Percentiles rank a stretch among this genome's conserved stretches.
Evolutionary conservation across 2,797 vertebrate species (phyloP).

Genomic region (Euphonia xanthogaster): DNA sequence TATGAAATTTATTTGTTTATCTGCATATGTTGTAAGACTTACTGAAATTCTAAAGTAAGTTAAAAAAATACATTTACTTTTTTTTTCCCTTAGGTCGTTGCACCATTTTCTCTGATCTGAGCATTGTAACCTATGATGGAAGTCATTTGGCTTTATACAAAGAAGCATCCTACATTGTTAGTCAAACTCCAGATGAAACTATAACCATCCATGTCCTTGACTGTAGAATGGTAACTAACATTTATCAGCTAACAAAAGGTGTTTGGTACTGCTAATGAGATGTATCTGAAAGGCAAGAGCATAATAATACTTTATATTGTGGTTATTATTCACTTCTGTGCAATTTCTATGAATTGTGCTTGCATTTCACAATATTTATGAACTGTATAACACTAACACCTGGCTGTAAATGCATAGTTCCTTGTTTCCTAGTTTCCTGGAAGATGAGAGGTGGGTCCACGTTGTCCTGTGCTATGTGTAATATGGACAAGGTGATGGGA

Average conservation of each 20-base stretch:
- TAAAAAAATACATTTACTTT: neutral
- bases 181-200: conserved; percentile 85
- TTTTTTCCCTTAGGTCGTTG: conserved; percentile 83
- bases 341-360: neutral
- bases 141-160: conserved; percentile 88
- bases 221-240: conserved; percentile 82
- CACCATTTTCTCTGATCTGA: conserved; percentile 92
- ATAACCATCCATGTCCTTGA: conserved; percentile 85
- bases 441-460: neutral
- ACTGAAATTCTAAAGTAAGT: neutral
- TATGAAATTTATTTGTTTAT: neutral
- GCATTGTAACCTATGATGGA: conserved; percentile 92
- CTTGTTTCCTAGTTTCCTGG: no score
- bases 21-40: neutral
- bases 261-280: neutral
- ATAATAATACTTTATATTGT: neutral
- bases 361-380: neutral
- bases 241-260: neutral
- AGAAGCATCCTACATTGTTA: conserved; percentile 88
- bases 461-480: neutral
- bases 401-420: neutral
- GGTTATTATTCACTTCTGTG: neutral
- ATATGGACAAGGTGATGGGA: neutral
- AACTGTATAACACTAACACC: neutral
- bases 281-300: neutral